Base-by-base conservation (phyloP, 1,140 invertebrate genomes). In the Apolygus lucorum region DNA sequence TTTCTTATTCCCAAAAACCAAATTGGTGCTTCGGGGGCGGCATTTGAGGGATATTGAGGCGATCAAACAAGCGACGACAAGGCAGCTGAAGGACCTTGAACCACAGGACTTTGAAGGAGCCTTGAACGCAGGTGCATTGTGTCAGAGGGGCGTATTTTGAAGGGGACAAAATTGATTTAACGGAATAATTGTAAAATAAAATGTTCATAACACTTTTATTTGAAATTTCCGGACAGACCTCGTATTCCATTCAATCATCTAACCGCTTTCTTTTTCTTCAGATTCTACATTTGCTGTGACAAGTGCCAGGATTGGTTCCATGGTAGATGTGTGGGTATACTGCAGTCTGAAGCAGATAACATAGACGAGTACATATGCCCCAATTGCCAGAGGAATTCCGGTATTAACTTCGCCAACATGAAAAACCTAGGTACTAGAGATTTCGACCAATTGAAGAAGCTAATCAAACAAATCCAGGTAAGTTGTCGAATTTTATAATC, bases 221-320 rank as follows among this genome's bases (percentile, higher is more conserved):
- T n/a, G n/a, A n/a, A n/a, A n/a, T n/a, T n/a, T n/a, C n/a, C n/a
- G n/a, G n/a, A n/a, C n/a, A n/a, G n/a, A n/a, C n/a, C n/a, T n/a
- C n/a, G n/a, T 67, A 21, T 24, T 54, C 49, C 67, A 1, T 68
- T 67, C n/a, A n/a, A n/a, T n/a, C n/a, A n/a, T n/a, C n/a, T n/a
- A n/a, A n/a, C n/a, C n/a, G n/a, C n/a, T n/a, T n/a, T n/a, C n/a
- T 64, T 71, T 74, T 69, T 73, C 76, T 80, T 26, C 74, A 91
- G 90, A 76, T 93, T 96, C 85, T 96, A 95, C 78, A 98, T 99
- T 76, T 96, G 94, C 75, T 99, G 97, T 81, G 96, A 99, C 79
- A 87, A 89, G 65, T 99, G 97, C 81, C 93, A 98, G 79, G 95
- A 98, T 79, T 99, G 97, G 97, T 99, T 98, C 81, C 97, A 99